Percentiles rank a stretch among this genome's conserved stretches.
These are phyloP conservation scores for Thera britannica DNA, from an alignment of 2,888 invertebrate species.

Conservation along the genomic window DNA sequence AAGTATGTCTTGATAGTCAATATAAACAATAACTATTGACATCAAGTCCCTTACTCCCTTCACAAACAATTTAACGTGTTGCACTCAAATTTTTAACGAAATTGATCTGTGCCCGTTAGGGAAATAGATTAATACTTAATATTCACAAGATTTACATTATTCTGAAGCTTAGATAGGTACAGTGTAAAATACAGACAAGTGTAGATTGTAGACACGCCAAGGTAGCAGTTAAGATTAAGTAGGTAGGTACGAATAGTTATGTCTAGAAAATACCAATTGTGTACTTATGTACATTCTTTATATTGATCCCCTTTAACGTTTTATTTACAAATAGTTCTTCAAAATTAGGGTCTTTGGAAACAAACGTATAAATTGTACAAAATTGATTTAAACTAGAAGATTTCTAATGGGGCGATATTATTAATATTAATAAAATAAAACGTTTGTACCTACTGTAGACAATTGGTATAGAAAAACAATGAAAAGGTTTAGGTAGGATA, in stretches of 20 bases:
- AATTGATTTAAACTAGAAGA: slow-evolving; percentile 31
- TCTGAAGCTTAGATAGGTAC: slow-evolving; percentile 66
- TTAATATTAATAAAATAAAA: slow-evolving; percentile 40
- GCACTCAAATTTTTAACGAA: slow-evolving; percentile 59
- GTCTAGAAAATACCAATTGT: slow-evolving; percentile 80
- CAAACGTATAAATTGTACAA: slow-evolving; percentile 35
- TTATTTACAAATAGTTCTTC: slow-evolving; percentile 80
- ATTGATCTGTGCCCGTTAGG: slow-evolving; percentile 39
- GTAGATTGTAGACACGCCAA: slow-evolving; percentile 58
- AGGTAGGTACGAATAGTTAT: slow-evolving; percentile 64
- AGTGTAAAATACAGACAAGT: slow-evolving; percentile 63
- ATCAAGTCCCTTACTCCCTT: slow-evolving; percentile 79
- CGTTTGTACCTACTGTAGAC: slow-evolving; percentile 57
- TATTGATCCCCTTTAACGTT: slow-evolving; percentile 83
- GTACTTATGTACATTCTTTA: slow-evolving; percentile 81
- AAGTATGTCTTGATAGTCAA: slow-evolving; percentile 75
- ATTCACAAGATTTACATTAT: slow-evolving; percentile 59
- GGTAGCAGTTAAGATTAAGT: slow-evolving; percentile 74
- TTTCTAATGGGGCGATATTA: slow-evolving; percentile 36
- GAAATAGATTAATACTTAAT: slow-evolving; percentile 42
- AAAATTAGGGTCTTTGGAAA: slow-evolving; percentile 59
- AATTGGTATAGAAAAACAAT: slow-evolving; percentile 64
- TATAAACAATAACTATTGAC: slow-evolving; percentile 72
- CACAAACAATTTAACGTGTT: slow-evolving; percentile 67
- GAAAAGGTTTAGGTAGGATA: slow-evolving; percentile 57